Evolutionary conservation across 2,797 vertebrate genomes (phyloP).

Genomic region (Rhynchonycteris naso): DNA sequence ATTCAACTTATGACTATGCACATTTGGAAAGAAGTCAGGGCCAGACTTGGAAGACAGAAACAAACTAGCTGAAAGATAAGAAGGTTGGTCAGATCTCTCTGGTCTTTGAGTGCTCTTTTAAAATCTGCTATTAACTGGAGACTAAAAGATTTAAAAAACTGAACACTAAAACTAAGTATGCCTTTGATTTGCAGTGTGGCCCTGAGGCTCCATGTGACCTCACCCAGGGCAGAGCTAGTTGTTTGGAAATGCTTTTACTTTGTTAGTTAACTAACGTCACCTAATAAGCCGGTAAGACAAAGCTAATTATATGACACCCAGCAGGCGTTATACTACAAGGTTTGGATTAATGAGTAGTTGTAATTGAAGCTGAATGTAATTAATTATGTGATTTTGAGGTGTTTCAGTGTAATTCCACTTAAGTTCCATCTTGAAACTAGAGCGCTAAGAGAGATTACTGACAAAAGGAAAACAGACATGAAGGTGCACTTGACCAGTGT

Average conservation of each 20-base stretch:
- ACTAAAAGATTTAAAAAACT: background rate
- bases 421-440: constrained; percentile 37
- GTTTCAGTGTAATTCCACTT: constrained; percentile 55
- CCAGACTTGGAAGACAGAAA: background rate
- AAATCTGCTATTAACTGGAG: constrained; percentile 3
- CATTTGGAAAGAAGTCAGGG: background rate
- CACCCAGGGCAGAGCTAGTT: background rate
- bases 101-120: background rate
- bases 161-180: background rate
- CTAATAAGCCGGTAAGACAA: constrained; percentile 24
- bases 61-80: background rate
- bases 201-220: background rate
- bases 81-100: background rate
- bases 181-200: background rate
- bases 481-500: background rate
- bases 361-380: constrained; percentile 56
- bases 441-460: background rate
- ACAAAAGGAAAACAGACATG: background rate
- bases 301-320: constrained; percentile 43
- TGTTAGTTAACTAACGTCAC: constrained; percentile 45
- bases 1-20: background rate
- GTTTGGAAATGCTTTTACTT: constrained; percentile 36
- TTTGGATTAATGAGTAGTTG: constrained; percentile 56
- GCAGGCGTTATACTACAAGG: constrained; percentile 10
- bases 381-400: constrained; percentile 56